phyloP scores from a whole-genome alignment of 2,888 invertebrate species.

The Falcaria lacertinaria region DNA sequence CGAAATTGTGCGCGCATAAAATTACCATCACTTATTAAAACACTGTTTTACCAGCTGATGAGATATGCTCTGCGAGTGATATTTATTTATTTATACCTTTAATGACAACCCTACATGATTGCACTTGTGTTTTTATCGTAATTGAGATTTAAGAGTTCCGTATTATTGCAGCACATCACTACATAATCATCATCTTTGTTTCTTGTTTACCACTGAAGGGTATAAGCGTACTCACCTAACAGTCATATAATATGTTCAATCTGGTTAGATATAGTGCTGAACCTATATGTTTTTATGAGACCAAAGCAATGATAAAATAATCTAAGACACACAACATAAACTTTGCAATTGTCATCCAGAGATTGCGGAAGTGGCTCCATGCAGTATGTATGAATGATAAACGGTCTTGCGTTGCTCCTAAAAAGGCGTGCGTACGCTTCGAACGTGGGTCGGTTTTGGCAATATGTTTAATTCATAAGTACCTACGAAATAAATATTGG shows the following conservation, averaged over 20 bases:
- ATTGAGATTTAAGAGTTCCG: not conserved
- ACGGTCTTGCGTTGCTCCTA: constrained; percentile 38
- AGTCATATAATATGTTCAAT: too few relatives aligned
- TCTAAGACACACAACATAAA: not conserved
- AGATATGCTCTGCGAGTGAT: constrained; percentile 27
- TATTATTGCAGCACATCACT: too few relatives aligned
- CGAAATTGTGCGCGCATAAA: constrained; percentile 45
- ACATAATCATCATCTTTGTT: too few relatives aligned
- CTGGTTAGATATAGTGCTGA: too few relatives aligned
- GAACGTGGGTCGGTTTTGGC: constrained; percentile 47
- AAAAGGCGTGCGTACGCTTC: constrained; percentile 42
- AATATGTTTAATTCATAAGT: constrained; percentile 66
- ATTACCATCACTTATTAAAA: constrained; percentile 52
- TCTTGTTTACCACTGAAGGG: too few relatives aligned
- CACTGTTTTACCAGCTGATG: constrained; percentile 26
- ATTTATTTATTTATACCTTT: constrained; percentile 10
- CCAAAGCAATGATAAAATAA: too few relatives aligned
- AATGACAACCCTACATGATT: not conserved
- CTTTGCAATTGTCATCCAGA: constrained; percentile 4
- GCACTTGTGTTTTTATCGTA: not conserved
- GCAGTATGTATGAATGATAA: constrained; percentile 30
- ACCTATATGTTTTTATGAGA: too few relatives aligned
- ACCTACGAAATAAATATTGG: constrained; percentile 51
- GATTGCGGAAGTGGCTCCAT: constrained; percentile 1
- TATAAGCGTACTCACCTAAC: too few relatives aligned